phyloP scores from a whole-genome alignment of 2,888 invertebrate species.

The Scrobipalpa costella region DNA sequence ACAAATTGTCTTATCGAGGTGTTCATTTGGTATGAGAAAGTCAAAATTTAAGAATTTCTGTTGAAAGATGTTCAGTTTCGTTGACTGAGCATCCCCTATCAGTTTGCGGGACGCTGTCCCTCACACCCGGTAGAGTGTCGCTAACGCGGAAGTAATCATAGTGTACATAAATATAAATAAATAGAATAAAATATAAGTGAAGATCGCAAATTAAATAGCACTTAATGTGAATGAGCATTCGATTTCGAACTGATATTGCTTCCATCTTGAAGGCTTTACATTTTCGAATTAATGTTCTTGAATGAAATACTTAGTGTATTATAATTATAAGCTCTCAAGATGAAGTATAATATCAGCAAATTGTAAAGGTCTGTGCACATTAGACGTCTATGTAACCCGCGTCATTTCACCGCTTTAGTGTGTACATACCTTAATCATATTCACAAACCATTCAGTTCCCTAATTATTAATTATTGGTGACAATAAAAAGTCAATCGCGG shows the following conservation, averaged over 20 bases:
- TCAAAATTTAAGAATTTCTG: no score
- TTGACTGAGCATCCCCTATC: no score
- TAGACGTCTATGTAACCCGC: conserved; percentile 38
- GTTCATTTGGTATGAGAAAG: no score
- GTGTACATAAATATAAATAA: conserved; percentile 53
- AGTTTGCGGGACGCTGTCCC: no score
- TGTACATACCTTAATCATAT: conserved; percentile 49
- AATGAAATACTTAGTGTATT: background rate
- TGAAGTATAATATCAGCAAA: conserved; percentile 41
- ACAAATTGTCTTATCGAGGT: no score
- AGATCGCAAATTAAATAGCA: conserved; percentile 42
- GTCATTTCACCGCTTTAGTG: conserved; percentile 42
- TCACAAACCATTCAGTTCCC: conserved; percentile 31
- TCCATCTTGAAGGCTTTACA: background rate
- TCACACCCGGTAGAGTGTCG: no score
- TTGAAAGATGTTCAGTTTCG: no score
- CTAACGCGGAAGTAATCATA: conserved; percentile 45
- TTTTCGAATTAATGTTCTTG: no score
- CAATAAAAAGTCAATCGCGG: conserved; percentile 63
- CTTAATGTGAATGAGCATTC: conserved; percentile 48
- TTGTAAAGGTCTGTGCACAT: conserved; percentile 53
- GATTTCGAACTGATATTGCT: conserved; percentile 15
- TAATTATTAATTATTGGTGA: conserved; percentile 45
- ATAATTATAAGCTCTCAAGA: conserved; percentile 9
- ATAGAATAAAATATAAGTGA: conserved; percentile 43